These are phyloP conservation scores for Misgurnus anguillicaudatus DNA, from an alignment of 2,113 vertebrate species.

Conservation along the genomic window DNA sequence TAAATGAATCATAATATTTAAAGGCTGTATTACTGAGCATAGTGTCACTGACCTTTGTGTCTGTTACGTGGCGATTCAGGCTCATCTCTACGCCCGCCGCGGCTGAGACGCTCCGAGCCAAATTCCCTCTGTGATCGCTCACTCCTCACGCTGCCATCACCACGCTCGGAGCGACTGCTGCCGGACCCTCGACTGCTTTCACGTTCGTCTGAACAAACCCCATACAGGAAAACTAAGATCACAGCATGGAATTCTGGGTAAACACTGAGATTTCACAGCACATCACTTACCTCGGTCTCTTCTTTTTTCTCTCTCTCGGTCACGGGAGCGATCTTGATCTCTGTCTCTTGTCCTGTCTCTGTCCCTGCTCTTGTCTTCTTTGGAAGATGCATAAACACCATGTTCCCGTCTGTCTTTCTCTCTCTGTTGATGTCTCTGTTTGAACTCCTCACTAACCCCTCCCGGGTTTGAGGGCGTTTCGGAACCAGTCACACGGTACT, in stretches of 20 bases:
- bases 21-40: too few species aligned
- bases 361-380: slow-evolving; percentile 85
- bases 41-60: slow-evolving; percentile 80
- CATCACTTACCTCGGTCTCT: slow-evolving; percentile 77
- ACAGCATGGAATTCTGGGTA: neutral
- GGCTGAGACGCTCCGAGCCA: slow-evolving; percentile 82
- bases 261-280: neutral
- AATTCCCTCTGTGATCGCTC: slow-evolving; percentile 78
- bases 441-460: slow-evolving; percentile 95
- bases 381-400: slow-evolving; percentile 92
- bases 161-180: slow-evolving; percentile 70
- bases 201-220: slow-evolving; percentile 77
- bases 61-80: slow-evolving; percentile 84
- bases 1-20: too few species aligned
- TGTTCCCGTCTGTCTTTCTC: slow-evolving; percentile 91
- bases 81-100: slow-evolving; percentile 79
- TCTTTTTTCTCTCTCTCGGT: slow-evolving; percentile 73
- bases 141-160: slow-evolving; percentile 70
- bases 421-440: slow-evolving; percentile 86
- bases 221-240: neutral
- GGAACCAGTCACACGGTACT: slow-evolving; percentile 88
- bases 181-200: slow-evolving; percentile 77
- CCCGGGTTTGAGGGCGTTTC: slow-evolving; percentile 95
- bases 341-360: slow-evolving; percentile 66
- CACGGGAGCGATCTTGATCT: slow-evolving; percentile 70